phyloP scores from a whole-genome alignment of 2,113 vertebrate species.

The Bubalus kerabau region DNA sequence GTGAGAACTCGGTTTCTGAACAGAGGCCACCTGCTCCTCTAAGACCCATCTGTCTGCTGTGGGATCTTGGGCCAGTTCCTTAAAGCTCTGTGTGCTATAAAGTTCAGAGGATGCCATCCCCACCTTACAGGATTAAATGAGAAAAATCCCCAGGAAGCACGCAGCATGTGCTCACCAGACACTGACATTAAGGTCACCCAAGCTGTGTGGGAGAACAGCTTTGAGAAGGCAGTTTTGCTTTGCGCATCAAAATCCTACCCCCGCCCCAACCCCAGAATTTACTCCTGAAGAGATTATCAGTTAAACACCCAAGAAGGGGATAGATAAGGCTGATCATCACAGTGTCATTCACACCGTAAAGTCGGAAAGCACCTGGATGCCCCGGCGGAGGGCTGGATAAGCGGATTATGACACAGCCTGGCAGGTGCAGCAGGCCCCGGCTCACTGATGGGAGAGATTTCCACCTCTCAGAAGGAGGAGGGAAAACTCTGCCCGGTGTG shows the following conservation, averaged over 20 bases:
- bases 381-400: rapidly evolving
- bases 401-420: rapidly evolving
- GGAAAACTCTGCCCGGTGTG: background rate
- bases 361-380: background rate
- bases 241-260: background rate
- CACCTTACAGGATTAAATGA: background rate
- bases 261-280: background rate
- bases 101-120: background rate
- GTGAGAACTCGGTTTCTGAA: background rate
- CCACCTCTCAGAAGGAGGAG: background rate
- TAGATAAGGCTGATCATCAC: background rate
- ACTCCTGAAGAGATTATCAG: background rate
- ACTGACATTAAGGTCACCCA: background rate
- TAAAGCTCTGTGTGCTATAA: background rate
- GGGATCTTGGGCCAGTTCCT: background rate
- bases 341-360: rapidly evolving
- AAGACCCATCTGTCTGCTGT: background rate
- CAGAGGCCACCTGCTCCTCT: background rate
- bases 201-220: background rate
- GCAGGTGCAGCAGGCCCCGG: background rate
- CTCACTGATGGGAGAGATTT: background rate
- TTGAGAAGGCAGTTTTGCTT: background rate
- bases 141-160: background rate
- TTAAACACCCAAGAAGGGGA: background rate
- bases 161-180: rapidly evolving